These are phyloP conservation scores for Cisticola juncidis DNA, from an alignment of 2,113 vertebrate species.

Conservation along the genomic window DNA sequence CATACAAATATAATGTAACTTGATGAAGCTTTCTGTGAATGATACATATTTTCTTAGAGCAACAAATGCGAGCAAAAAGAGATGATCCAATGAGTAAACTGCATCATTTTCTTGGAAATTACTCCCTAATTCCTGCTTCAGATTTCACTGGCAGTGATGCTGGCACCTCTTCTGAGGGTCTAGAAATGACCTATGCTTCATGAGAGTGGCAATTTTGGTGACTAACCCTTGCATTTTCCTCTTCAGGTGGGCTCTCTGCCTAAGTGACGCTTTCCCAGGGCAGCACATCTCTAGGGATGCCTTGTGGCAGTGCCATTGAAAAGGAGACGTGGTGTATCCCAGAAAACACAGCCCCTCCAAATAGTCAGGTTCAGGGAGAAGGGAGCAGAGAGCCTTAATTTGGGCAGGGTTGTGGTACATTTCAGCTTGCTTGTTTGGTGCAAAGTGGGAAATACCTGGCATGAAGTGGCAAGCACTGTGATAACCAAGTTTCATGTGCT, in stretches of 20 bases:
- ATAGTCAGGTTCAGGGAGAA: neutral
- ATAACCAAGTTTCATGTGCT: neutral
- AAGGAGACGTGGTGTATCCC: neutral
- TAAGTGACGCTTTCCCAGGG: neutral
- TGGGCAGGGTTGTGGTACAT: neutral
- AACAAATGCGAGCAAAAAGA: neutral
- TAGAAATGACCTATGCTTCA: neutral
- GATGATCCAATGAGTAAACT: neutral
- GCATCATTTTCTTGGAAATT: neutral
- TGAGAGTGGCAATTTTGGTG: neutral
- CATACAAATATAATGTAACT: neutral
- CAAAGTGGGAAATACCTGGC: neutral
- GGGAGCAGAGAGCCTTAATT: neutral
- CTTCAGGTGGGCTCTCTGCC: neutral
- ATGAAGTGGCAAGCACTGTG: neutral
- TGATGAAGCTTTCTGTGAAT: neutral
- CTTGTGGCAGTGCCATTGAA: rapidly evolving
- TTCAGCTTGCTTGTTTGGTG: neutral
- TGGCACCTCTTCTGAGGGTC: rapidly evolving
- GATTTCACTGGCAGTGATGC: neutral
- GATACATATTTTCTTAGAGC: neutral
- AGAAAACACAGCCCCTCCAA: neutral
- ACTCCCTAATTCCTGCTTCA: neutral
- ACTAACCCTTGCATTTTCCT: neutral
- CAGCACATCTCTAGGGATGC: neutral